These are phyloP conservation scores for Mus caroli DNA, from an alignment of 2,797 vertebrate species.

Conservation along the genomic window DNA sequence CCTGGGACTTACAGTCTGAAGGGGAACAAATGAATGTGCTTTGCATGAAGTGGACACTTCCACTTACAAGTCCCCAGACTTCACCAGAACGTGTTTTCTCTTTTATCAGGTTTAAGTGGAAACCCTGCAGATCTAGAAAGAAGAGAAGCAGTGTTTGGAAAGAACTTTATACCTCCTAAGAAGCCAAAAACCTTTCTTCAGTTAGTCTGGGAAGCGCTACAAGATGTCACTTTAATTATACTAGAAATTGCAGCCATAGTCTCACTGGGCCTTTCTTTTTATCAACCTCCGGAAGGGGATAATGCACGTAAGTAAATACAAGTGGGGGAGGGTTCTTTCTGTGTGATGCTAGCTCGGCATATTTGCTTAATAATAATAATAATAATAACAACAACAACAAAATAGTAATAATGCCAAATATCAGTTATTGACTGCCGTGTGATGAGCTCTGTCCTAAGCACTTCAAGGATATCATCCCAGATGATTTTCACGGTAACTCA, in stretches of 20 bases:
- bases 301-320: slow-evolving; percentile 92
- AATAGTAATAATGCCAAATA: not conserved
- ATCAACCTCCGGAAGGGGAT: slow-evolving; percentile 96
- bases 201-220: slow-evolving; percentile 99
- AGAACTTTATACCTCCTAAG: slow-evolving; percentile 99
- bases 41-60: slow-evolving; percentile 60
- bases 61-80: slow-evolving; percentile 53
- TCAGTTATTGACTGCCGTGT: not conserved
- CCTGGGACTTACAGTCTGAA: slow-evolving; percentile 45
- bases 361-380: not conserved
- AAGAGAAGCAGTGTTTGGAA: slow-evolving; percentile 96
- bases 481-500: not conserved
- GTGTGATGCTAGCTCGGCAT: not conserved
- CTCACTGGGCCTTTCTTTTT: slow-evolving; percentile 99
- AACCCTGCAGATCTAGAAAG: slow-evolving; percentile 97
- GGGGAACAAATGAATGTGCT: slow-evolving; percentile 26
- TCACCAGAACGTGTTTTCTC: slow-evolving; percentile 76
- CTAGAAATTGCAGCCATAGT: slow-evolving; percentile 99
- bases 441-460: not conserved
- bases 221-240: slow-evolving; percentile 99
- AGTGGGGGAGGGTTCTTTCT: not conserved
- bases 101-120: slow-evolving; percentile 96
- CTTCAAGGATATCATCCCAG: not conserved
- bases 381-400: too few species aligned
- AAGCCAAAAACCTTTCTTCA: slow-evolving; percentile 99